A percentile compares a stretch with the other conserved stretches of the same genome.
These are phyloP conservation scores for Leucania comma DNA, from an alignment of 2,888 invertebrate species.

Conservation along the genomic window DNA sequence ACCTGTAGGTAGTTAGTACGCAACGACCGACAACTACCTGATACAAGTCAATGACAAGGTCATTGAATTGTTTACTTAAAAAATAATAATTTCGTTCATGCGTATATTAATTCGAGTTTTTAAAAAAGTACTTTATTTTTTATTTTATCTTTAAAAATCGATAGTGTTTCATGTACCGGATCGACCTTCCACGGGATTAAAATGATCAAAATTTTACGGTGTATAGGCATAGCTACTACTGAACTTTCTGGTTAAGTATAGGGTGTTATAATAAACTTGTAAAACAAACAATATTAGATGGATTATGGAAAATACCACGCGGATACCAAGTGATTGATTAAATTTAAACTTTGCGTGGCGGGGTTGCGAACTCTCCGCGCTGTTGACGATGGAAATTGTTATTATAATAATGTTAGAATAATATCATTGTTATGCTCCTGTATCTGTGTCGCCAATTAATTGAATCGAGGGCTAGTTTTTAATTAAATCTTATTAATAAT, in stretches of 20 bases:
- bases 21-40: too few relatives aligned
- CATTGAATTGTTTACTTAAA: too few relatives aligned
- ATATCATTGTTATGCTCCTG: conserved; percentile 19
- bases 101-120: too few relatives aligned
- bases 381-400: conserved; percentile 39
- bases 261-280: conserved; percentile 35
- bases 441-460: conserved; percentile 25
- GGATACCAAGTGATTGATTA: conserved; percentile 58
- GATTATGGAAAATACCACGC: conserved; percentile 43
- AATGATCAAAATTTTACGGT: too few relatives aligned
- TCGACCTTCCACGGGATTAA: too few relatives aligned
- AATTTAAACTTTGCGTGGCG: conserved; percentile 59
- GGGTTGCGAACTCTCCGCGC: conserved; percentile 34
- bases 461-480: neutral
- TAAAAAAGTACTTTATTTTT: too few relatives aligned
- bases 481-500: neutral
- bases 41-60: too few relatives aligned
- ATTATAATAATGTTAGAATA: conserved; percentile 37
- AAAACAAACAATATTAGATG: conserved; percentile 48
- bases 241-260: neutral
- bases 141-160: too few relatives aligned
- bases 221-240: neutral
- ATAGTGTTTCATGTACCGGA: too few relatives aligned
- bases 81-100: too few relatives aligned
- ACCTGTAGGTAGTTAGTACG: too few relatives aligned